These are phyloP conservation scores for Nephila pilipes DNA, from an alignment of 1,140 invertebrate species.

Conservation along the genomic window DNA sequence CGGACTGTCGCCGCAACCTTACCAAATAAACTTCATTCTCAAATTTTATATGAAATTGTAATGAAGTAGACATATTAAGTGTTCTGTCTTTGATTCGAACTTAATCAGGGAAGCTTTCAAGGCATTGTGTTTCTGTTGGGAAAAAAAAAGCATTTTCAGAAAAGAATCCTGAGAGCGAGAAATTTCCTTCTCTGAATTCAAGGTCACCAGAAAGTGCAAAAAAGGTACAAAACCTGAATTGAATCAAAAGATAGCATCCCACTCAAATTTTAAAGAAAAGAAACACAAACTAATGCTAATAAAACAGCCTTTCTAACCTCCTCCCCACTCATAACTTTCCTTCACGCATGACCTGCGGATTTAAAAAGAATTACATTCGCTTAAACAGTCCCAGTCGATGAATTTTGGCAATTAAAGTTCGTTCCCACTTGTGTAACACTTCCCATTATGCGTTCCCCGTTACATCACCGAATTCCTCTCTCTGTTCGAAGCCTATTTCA, in stretches of 20 bases:
- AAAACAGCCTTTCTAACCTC: background rate
- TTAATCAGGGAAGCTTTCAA: too few species aligned
- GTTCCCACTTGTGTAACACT: slow-evolving; percentile 8
- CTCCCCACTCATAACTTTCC: background rate
- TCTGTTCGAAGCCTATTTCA: background rate
- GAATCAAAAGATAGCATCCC: background rate
- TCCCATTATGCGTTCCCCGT: background rate
- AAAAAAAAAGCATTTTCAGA: too few species aligned
- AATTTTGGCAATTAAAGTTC: slow-evolving; percentile 51
- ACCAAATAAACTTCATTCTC: too few species aligned
- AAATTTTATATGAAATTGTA: too few species aligned
- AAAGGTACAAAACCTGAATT: too few species aligned
- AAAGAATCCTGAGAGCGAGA: too few species aligned
- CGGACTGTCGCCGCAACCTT: too few species aligned
- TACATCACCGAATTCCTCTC: background rate
- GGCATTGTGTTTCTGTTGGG: too few species aligned
- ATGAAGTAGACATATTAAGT: too few species aligned
- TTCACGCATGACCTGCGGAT: slow-evolving; percentile 27
- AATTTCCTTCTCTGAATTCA: too few species aligned
- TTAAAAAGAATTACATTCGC: slow-evolving; percentile 39
- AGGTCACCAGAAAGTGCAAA: background rate
- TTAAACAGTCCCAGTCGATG: background rate
- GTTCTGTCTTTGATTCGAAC: too few species aligned
- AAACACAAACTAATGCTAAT: background rate
- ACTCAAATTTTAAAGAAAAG: background rate